phyloP scores from a whole-genome alignment of 2,797 vertebrate genomes.

The Phalloptychus januarius region DNA sequence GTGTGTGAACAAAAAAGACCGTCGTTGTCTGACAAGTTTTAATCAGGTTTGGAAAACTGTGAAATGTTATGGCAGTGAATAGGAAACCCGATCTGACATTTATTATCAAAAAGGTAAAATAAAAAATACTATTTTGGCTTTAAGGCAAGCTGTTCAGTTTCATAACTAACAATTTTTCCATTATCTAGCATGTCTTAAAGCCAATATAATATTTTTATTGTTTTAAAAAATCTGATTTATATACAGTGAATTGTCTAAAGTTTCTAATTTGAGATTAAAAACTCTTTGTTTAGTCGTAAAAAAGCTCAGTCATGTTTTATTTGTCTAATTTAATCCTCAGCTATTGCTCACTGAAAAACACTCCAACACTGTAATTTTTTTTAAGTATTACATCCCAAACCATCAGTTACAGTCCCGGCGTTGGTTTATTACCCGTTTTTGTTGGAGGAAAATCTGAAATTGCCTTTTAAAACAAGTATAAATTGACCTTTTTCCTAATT shows the following conservation, averaged over 20 bases:
- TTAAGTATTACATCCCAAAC: background rate
- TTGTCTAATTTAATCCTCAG: background rate
- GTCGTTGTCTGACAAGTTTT: too few relatives aligned
- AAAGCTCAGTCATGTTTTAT: background rate
- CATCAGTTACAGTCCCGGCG: background rate
- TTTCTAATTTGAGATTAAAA: background rate
- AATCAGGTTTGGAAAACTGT: too few relatives aligned
- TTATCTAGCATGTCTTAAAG: background rate
- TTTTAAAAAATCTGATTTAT: background rate
- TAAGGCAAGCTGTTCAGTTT: background rate
- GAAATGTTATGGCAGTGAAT: too few relatives aligned
- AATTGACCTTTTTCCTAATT: conserved; percentile 27
- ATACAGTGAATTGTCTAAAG: background rate
- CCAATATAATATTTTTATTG: background rate
- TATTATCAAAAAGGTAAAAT: background rate
- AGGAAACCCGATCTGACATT: background rate
- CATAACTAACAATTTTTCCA: background rate
- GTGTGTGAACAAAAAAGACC: too few relatives aligned
- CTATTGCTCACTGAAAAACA: background rate
- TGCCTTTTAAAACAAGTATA: background rate
- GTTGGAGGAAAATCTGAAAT: background rate
- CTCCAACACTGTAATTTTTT: background rate
- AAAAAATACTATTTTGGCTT: background rate
- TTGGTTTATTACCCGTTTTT: background rate
- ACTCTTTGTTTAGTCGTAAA: background rate